A percentile compares a stretch with the other conserved stretches of the same genome.
These are phyloP conservation scores for Saturnia pavonia DNA, from an alignment of 2,888 invertebrate species.

Conservation along the genomic window DNA sequence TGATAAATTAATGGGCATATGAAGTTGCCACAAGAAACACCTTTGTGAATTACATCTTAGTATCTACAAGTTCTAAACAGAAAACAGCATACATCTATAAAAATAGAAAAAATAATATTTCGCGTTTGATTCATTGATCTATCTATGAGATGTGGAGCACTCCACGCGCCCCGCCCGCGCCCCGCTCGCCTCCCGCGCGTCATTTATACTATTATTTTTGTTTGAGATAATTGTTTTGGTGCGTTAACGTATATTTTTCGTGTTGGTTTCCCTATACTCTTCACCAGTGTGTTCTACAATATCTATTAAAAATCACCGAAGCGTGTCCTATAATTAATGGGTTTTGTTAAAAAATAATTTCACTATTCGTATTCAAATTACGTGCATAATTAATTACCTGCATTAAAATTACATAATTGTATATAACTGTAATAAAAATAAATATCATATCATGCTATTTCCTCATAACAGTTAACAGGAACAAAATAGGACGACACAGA, in stretches of 20 bases:
- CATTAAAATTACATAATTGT: not conserved
- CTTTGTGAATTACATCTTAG: not conserved
- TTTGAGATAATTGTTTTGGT: not conserved
- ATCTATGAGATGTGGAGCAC: not conserved
- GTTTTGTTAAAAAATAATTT: not conserved
- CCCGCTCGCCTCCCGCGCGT: too few species aligned
- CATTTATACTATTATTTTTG: not conserved
- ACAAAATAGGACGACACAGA: not conserved
- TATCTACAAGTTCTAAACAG: not conserved
- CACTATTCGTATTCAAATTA: not conserved
- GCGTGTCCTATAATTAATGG: not conserved
- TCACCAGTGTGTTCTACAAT: too few species aligned
- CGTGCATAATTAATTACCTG: not conserved
- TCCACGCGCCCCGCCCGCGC: too few species aligned
- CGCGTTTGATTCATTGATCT: not conserved
- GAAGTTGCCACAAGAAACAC: too few species aligned
- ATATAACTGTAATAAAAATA: not conserved
- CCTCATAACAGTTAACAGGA: not conserved
- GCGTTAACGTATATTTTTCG: not conserved
- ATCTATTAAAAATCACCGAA: not conserved
- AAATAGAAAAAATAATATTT: not conserved
- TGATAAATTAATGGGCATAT: too few species aligned
- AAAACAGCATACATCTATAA: not conserved
- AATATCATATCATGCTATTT: not conserved
- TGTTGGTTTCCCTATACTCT: not conserved